These are phyloP conservation scores for Drosophila anceps DNA, from an alignment of 2,888 invertebrate species.

Conservation along the genomic window DNA sequence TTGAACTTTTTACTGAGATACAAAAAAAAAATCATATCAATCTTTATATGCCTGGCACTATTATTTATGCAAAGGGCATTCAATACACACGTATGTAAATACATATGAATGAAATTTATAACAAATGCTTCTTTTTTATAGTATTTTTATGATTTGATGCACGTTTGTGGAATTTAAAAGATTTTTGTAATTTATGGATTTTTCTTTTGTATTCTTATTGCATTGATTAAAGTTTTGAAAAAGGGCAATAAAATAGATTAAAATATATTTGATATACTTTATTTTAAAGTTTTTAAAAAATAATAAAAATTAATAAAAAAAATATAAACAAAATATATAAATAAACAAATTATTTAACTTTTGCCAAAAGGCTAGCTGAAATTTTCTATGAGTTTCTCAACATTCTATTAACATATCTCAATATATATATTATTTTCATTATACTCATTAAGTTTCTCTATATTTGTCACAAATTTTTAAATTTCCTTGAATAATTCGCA, in stretches of 20 bases:
- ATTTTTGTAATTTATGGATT: conserved; percentile 1
- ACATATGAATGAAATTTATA: neutral
- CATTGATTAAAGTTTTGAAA: neutral
- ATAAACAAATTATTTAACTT: neutral
- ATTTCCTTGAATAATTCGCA: neutral
- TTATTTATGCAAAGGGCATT: conserved; percentile 14
- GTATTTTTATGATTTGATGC: conserved; percentile 8
- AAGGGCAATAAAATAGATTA: neutral
- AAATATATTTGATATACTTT: neutral
- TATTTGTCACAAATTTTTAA: neutral
- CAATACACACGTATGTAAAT: neutral
- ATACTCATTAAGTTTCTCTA: neutral
- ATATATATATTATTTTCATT: neutral
- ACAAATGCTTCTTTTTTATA: conserved; percentile 12
- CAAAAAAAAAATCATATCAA: neutral
- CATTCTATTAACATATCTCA: neutral
- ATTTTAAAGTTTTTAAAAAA: neutral
- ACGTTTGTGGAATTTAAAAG: conserved; percentile 17
- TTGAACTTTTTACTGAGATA: neutral
- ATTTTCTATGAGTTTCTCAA: neutral
- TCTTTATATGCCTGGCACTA: neutral
- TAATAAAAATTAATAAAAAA: neutral
- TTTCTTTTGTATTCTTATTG: neutral
- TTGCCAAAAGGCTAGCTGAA: neutral
- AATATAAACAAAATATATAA: neutral